Percentiles rank a stretch among this genome's conserved stretches.
These are phyloP conservation scores for Ctenosaura bakeri DNA, from an alignment of 2,797 vertebrate genomes.

Conservation along the genomic window DNA sequence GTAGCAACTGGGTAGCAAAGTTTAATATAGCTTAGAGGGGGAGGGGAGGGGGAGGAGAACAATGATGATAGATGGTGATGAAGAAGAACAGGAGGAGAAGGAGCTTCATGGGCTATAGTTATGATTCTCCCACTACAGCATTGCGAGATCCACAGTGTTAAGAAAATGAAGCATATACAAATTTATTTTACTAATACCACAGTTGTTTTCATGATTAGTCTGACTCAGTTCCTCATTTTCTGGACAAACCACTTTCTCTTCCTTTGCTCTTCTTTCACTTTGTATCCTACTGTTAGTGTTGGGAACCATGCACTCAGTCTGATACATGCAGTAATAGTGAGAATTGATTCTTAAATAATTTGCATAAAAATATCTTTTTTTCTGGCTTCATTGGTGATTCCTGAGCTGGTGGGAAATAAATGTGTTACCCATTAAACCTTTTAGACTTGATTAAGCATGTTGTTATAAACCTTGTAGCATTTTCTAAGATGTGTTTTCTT, in stretches of 20 bases:
- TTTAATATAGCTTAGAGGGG: too few species aligned
- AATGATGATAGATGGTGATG: too few species aligned
- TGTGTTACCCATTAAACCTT: neutral
- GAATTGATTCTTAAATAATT: slow-evolving; percentile 10
- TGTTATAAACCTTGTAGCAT: neutral
- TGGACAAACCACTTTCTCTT: neutral
- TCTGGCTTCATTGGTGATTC: neutral
- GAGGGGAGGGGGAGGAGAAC: too few species aligned
- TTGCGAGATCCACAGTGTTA: neutral
- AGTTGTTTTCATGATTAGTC: neutral
- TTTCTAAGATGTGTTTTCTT: neutral
- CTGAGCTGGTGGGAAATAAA: slow-evolving; percentile 10
- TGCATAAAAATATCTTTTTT: neutral
- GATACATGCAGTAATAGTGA: neutral
- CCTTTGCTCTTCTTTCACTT: neutral
- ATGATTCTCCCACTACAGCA: neutral
- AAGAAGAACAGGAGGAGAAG: too few species aligned
- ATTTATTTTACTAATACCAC: neutral
- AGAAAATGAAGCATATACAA: neutral
- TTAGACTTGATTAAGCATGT: slow-evolving; percentile 18
- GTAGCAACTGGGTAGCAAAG: too few species aligned
- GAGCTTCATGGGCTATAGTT: neutral
- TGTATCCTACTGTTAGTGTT: neutral
- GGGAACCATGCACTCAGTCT: neutral
- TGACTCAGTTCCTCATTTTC: neutral